Base-by-base conservation (phyloP, 2,113 vertebrate genomes). In the Cariama cristata region DNA sequence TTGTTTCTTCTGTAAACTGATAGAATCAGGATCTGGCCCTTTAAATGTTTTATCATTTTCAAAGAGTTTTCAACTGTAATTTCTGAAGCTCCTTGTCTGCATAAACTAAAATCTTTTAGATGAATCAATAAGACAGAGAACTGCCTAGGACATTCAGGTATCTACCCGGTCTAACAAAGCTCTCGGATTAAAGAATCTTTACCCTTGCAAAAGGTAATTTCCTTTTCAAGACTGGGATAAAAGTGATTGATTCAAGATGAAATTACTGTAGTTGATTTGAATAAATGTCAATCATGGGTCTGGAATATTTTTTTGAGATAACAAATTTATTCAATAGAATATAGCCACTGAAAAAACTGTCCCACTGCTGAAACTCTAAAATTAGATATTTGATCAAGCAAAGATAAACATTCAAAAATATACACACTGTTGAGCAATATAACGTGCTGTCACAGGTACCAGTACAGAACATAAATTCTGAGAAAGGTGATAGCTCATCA, bases 391-490 rank as follows among this genome's bases (percentile, higher is more conserved):
- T 50, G 24, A 16, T 86, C n/a, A 82, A 64, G 12, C 0, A 2
- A 60, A 56, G 21, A 33, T 56, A 56, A 76, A n/a, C 49, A 33
- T 53, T 88, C 5, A 44, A 35, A 82, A 73, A 32, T 22, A 4
- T 55, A 28, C 64, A 67, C 9, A 6, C 32, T 42, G n/a, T 50
- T 67, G 75, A 91, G 75, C 52, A 45, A 87, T 82, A 58, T 74
- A 94, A 88, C 74, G n/a, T 88, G 44, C 56, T 97, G 94, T 95
- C 79, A 93, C 75, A 93, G 45, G 76, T 67, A 44, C 74, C 52
- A 53, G 62, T 90, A 77, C 63, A 94, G 89, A 93, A 89, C 91
- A 96, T 95, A 79, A 91, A 23, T 95, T 90, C 81, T 89, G 96
- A 94, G 94, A 96, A 82, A 95, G 64, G 86, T 27, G 14, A 28